These are phyloP conservation scores for Drosophila koepferae DNA, from an alignment of 2,888 invertebrate genomes.

Conservation along the genomic window DNA sequence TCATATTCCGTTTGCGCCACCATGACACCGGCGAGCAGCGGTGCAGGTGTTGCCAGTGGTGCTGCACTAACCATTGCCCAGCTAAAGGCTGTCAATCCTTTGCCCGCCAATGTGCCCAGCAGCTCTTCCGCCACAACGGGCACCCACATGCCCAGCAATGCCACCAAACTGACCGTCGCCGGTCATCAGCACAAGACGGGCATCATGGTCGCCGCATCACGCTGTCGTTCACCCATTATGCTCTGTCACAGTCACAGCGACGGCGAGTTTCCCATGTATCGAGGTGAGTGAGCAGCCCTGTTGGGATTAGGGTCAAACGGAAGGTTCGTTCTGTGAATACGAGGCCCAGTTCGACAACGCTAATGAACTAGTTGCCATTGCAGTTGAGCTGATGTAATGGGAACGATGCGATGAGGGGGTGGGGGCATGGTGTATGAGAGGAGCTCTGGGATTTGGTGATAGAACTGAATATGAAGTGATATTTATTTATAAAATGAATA, in stretches of 20 bases:
- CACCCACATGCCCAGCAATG: slow-evolving; percentile 3
- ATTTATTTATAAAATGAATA: no score
- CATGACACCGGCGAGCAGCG: slow-evolving; percentile 48
- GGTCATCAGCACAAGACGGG: slow-evolving; percentile 69
- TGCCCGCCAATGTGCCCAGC: slow-evolving; percentile 38
- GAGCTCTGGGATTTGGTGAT: neutral
- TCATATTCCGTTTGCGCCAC: slow-evolving; percentile 81
- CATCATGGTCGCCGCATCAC: slow-evolving; percentile 85
- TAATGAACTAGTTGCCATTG: slow-evolving; percentile 5
- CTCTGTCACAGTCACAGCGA: slow-evolving; percentile 94
- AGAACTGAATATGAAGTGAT: neutral
- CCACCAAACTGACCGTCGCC: slow-evolving; percentile 64
- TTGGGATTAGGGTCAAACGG: slow-evolving; percentile 24
- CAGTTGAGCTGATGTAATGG: neutral
- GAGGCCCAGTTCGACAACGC: neutral
- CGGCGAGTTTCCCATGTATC: slow-evolving; percentile 93
- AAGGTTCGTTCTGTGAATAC: neutral
- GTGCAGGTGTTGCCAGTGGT: neutral
- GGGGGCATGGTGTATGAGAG: neutral
- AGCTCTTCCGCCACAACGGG: slow-evolving; percentile 17
- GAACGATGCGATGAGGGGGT: neutral
- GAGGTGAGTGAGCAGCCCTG: slow-evolving; percentile 87
- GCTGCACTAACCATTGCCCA: slow-evolving; percentile 12
- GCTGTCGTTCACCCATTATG: slow-evolving; percentile 91
- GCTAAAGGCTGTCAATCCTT: slow-evolving; percentile 37